Evolutionary conservation across 2,113 vertebrate genomes (phyloP).

Genomic region (Halichoeres trimaculatus): DNA sequence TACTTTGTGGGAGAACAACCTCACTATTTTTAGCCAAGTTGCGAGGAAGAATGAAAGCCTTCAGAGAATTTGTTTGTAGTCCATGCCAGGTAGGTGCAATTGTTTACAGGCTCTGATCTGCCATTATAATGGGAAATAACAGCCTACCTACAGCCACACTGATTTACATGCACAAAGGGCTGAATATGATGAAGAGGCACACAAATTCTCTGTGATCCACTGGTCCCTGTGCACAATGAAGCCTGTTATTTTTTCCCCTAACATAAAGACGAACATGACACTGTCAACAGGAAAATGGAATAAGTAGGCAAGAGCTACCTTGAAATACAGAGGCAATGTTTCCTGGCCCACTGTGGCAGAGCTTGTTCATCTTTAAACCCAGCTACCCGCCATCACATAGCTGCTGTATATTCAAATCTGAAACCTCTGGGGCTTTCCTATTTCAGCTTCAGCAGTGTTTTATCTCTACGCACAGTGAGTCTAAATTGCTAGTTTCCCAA

Average conservation of each 20-base stretch:
- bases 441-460: slow-evolving; percentile 53
- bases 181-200: slow-evolving; percentile 53
- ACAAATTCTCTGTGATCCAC: slow-evolving; percentile 59
- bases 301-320: slow-evolving; percentile 43
- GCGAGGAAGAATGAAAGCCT: slow-evolving; percentile 31
- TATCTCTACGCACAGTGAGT: slow-evolving; percentile 29
- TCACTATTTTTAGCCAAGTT: slow-evolving; percentile 50
- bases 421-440: slow-evolving; percentile 36
- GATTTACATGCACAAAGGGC: slow-evolving; percentile 57
- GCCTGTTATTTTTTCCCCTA: slow-evolving; percentile 52
- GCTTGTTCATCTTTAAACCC: slow-evolving; percentile 48
- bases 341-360: slow-evolving; percentile 28
- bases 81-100: slow-evolving; percentile 48
- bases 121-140: slow-evolving; percentile 57
- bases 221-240: slow-evolving; percentile 38
- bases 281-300: slow-evolving; percentile 22
- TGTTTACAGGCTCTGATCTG: slow-evolving; percentile 56
- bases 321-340: slow-evolving; percentile 57
- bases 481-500: slow-evolving; percentile 51
- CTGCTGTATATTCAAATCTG: slow-evolving; percentile 48
- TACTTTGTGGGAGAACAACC: slow-evolving; percentile 25
- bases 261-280: slow-evolving; percentile 46
- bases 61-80: slow-evolving; percentile 45
- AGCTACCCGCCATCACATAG: slow-evolving; percentile 32
- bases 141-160: slow-evolving; percentile 38